A percentile compares a stretch with the other conserved stretches of the same genome.
phyloP scores from a whole-genome alignment of 2,113 vertebrate species.

The Micromys minutus region DNA sequence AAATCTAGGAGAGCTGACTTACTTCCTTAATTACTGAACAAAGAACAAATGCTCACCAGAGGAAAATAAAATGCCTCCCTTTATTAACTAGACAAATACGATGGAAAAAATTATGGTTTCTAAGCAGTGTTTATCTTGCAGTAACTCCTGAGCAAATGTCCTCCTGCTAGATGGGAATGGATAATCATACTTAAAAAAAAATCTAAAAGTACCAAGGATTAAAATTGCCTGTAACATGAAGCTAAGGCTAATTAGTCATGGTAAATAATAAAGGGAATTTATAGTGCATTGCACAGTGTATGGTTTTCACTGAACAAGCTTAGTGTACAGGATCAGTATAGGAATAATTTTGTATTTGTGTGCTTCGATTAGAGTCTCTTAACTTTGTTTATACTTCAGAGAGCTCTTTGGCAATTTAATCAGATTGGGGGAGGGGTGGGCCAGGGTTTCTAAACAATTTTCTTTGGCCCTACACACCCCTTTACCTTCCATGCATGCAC shows the following conservation, averaged over 20 bases:
- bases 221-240: slow-evolving; percentile 73
- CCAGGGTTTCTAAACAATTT: not conserved
- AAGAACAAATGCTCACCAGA: slow-evolving; percentile 81
- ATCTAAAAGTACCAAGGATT: slow-evolving; percentile 75
- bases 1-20: slow-evolving; percentile 69
- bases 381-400: slow-evolving; percentile 39
- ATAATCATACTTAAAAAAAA: slow-evolving; percentile 64
- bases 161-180: slow-evolving; percentile 73
- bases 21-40: slow-evolving; percentile 84
- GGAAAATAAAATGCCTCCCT: slow-evolving; percentile 80
- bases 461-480: not conserved
- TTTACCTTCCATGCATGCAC: not conserved
- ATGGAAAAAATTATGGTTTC: slow-evolving; percentile 75
- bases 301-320: slow-evolving; percentile 56
- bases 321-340: not conserved
- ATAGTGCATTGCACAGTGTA: slow-evolving; percentile 32
- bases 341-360: slow-evolving; percentile 15
- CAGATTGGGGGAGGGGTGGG: not conserved
- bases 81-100: slow-evolving; percentile 80
- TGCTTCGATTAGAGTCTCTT: not conserved
- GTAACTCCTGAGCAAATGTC: slow-evolving; percentile 69
- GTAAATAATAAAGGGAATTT: slow-evolving; percentile 62
- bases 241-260: slow-evolving; percentile 61
- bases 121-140: slow-evolving; percentile 69
- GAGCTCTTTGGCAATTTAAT: slow-evolving; percentile 23